These are phyloP conservation scores for Drosophila ananassae DNA, from an alignment of 1,140 invertebrate species.

Conservation along the genomic window DNA sequence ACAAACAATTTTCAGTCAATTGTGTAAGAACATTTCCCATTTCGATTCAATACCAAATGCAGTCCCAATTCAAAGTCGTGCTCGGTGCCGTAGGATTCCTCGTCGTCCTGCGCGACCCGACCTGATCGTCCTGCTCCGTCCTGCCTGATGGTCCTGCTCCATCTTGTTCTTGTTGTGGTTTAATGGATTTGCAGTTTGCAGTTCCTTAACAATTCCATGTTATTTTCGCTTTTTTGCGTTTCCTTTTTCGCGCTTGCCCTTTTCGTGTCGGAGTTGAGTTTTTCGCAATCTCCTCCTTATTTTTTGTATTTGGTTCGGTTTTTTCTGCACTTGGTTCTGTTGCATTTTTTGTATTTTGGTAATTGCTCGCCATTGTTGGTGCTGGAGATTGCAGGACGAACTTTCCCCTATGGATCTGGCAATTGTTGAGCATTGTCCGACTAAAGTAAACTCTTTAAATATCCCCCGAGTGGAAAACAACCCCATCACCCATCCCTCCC, in stretches of 20 bases:
- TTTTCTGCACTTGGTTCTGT: slow-evolving; percentile 14
- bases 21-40: slow-evolving; percentile 37
- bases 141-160: slow-evolving; percentile 2
- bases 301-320: slow-evolving; percentile 26
- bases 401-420: slow-evolving; percentile 38
- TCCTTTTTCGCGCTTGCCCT: slow-evolving; percentile 74
- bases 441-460: slow-evolving; percentile 59
- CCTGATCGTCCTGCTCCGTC: slow-evolving; percentile 2
- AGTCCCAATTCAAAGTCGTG: slow-evolving; percentile 10
- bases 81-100: slow-evolving; percentile 2
- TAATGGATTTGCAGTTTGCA: slow-evolving; percentile 81
- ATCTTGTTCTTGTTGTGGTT: slow-evolving; percentile 79
- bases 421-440: slow-evolving; percentile 70
- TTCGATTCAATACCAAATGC: slow-evolving; percentile 18
- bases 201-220: slow-evolving; percentile 79
- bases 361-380: slow-evolving; percentile 76
- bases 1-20: slow-evolving; percentile 72
- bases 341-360: slow-evolving; percentile 60
- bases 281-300: slow-evolving; percentile 37
- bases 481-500: background rate
- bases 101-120: background rate
- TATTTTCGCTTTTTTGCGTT: slow-evolving; percentile 74
- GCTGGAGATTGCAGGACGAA: slow-evolving; percentile 34
- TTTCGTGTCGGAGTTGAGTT: slow-evolving; percentile 68
- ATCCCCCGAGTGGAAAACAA: slow-evolving; percentile 14